A percentile compares a stretch with the other conserved stretches of the same genome.
Evolutionary conservation across 2,888 invertebrate species (phyloP).

Genomic region (Eubasilissa splendida): DNA sequence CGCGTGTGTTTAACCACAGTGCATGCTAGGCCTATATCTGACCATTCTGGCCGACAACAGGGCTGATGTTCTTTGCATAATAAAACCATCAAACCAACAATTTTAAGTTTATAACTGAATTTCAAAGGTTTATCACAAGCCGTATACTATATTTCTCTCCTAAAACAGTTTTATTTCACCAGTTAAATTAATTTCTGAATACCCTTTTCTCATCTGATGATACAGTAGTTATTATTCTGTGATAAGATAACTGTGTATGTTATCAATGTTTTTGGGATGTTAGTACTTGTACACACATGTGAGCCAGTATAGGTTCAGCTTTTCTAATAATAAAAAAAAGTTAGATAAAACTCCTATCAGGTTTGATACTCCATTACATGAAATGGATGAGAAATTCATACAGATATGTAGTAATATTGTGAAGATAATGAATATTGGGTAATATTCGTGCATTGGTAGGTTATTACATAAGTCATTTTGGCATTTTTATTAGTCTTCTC

Average conservation of each 20-base stretch:
- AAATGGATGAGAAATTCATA: slow-evolving; percentile 12
- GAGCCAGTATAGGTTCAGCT: slow-evolving; percentile 9
- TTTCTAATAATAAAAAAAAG: slow-evolving; percentile 20
- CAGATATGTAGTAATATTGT: background rate
- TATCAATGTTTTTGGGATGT: background rate
- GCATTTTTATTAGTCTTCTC: no score
- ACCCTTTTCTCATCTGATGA: no score
- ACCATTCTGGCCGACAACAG: no score
- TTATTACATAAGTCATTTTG: background rate
- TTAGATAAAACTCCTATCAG: slow-evolving; percentile 5
- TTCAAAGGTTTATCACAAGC: no score
- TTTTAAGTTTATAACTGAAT: no score
- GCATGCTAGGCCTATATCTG: no score
- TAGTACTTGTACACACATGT: background rate
- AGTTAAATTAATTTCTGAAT: no score
- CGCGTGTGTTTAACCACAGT: no score
- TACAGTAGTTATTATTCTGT: background rate
- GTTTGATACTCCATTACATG: slow-evolving; percentile 5
- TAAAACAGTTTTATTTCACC: no score
- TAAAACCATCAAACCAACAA: no score
- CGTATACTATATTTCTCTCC: no score
- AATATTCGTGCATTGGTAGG: background rate
- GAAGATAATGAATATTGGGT: background rate
- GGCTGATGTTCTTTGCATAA: no score
- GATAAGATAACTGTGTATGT: slow-evolving; percentile 12